phyloP scores from a whole-genome alignment of 2,888 invertebrate species.

The Mycalesis mineus region DNA sequence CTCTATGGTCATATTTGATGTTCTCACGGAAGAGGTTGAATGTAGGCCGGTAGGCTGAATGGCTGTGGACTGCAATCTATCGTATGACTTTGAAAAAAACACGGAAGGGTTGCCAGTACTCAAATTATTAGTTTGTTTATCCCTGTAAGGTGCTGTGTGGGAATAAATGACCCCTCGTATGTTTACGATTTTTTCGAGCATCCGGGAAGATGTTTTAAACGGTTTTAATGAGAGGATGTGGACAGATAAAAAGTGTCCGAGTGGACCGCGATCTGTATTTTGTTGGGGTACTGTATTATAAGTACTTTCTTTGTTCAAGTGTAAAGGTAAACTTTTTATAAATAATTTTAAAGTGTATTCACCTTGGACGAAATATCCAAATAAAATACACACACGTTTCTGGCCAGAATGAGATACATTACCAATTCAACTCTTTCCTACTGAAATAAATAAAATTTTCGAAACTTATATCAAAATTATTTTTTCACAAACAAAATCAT shows the following conservation, averaged over 20 bases:
- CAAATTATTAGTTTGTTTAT: constrained; percentile 71
- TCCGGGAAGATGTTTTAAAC: constrained; percentile 72
- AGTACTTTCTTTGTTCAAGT: not conserved
- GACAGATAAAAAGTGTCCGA: constrained; percentile 52
- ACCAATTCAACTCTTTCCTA: too few species aligned
- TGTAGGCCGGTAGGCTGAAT: constrained; percentile 49
- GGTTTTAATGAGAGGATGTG: constrained; percentile 64
- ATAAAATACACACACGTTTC: too few species aligned
- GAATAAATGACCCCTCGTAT: constrained; percentile 69
- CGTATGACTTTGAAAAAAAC: constrained; percentile 56
- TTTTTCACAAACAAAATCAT: too few species aligned
- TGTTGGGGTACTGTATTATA: constrained; percentile 1
- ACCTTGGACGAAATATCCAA: too few species aligned
- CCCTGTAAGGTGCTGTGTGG: constrained; percentile 67
- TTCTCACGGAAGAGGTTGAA: constrained; percentile 75
- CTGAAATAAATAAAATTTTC: too few species aligned
- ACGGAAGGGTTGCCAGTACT: constrained; percentile 73
- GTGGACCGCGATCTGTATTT: constrained; percentile 48
- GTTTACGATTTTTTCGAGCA: constrained; percentile 52
- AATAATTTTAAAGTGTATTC: too few species aligned
- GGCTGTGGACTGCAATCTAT: constrained; percentile 45
- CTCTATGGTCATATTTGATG: constrained; percentile 64
- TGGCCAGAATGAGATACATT: too few species aligned
- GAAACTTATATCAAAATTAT: too few species aligned
- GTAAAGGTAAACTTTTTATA: too few species aligned